Evolutionary conservation across 1,140 invertebrate species (phyloP).

Genomic region (Drosophila malerkotliana): DNA sequence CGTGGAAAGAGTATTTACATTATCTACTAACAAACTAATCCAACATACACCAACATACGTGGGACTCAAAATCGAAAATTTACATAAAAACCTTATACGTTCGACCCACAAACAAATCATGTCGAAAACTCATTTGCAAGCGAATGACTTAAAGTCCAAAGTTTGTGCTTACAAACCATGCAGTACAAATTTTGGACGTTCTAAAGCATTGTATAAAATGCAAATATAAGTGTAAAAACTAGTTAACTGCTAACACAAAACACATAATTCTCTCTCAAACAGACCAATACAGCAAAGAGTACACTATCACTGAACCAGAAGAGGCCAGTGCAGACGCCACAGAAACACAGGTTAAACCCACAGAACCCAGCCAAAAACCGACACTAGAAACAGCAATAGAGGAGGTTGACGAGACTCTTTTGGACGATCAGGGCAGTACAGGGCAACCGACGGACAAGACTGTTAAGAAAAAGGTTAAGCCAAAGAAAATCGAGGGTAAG

Average conservation of each 20-base stretch:
- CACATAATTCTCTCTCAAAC: constrained; percentile 80
- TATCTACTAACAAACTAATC: constrained; percentile 58
- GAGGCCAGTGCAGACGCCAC: constrained; percentile 79
- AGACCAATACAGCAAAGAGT: constrained; percentile 83
- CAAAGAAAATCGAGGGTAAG: constrained; percentile 54
- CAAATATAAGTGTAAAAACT: constrained; percentile 75
- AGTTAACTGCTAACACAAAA: constrained; percentile 80
- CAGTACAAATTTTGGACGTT: constrained; percentile 47
- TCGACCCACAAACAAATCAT: constrained; percentile 40
- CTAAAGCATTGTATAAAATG: constrained; percentile 79
- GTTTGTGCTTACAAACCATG: constrained; percentile 26
- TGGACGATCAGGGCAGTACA: constrained; percentile 48
- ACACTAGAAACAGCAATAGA: constrained; percentile 51
- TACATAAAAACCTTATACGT: constrained; percentile 39
- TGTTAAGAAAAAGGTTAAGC: constrained; percentile 67
- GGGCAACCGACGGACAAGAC: constrained; percentile 58
- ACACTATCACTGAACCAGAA: constrained; percentile 83
- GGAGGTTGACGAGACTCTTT: constrained; percentile 53
- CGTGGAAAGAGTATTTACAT: constrained; percentile 49
- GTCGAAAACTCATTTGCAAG: constrained; percentile 53
- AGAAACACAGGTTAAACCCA: constrained; percentile 77
- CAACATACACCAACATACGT: constrained; percentile 40
- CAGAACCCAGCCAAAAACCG: constrained; percentile 71
- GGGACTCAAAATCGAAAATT: constrained; percentile 34
- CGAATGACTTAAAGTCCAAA: constrained; percentile 44